Base-by-base conservation (phyloP, 2,113 vertebrate species). In the Prietella phreatophila region DNA sequence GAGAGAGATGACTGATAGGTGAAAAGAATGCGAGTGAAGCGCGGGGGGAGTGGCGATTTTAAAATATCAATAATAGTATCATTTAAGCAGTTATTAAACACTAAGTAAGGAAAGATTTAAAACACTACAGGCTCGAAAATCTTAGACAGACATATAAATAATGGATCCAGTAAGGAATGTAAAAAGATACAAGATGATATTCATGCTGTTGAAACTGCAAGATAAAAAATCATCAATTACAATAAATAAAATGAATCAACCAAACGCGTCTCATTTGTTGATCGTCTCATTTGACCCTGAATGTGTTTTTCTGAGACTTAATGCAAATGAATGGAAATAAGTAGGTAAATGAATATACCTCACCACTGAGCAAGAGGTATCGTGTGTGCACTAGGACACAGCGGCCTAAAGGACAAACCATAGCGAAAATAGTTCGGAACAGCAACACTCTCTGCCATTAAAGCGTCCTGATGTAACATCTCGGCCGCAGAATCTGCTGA, bases 401-500 rank as follows among this genome's bases (percentile, higher is more conserved):
- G n/a, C 30, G n/a, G 20, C 6, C 22, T 3, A 13, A 42, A 67
- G 53, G 80, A 82, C 80, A 61, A 61, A 82, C 30, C 13, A 39
- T 3, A 82, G 58, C 30, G 5, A 6, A 27, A 7, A 13, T 0
- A 39, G 17, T 22, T 11, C 4, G 5, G 56, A 47, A 80, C 25
- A 86, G 58, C 2, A 22, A 30, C 33, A 69, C 27, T 20, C 5
- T 17, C 39, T 53, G 36, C 33, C 75, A 84, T 58, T 73, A 73
- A 71, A 50, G 30, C 61, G 58, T 33, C 69, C 36, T 80, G 81
- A 25, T 61, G 36, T 60, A 83, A 88, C 63, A 85, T n/a, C 71
- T 85, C 55, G 39, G 75, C 53, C 7, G 8, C 56, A 60, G 83
- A 42, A 89, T 76, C 5, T 82, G 88, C 89, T 88, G 87, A 90